A percentile compares a stretch with the other conserved stretches of the same genome.
Conservation (phyloP, 2,888 invertebrate genomes). For the Drosophila villosipedis region DNA sequence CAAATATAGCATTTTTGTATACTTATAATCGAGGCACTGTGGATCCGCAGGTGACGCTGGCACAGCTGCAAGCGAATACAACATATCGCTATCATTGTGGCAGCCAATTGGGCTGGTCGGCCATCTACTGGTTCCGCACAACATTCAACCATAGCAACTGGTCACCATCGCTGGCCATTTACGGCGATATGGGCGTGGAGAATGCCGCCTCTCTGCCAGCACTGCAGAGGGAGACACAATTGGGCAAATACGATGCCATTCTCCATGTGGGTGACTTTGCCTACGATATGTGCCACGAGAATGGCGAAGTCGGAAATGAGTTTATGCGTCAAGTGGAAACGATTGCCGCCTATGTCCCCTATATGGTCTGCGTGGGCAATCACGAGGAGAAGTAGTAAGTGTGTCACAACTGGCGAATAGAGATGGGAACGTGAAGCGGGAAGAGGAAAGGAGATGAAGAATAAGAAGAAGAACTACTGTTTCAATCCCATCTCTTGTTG, state of each 20-base stretch:
- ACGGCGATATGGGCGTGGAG: slow-evolving; percentile 97
- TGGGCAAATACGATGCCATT: slow-evolving; percentile 92
- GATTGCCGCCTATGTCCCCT: slow-evolving; percentile 95
- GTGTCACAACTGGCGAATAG: neutral
- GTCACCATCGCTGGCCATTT: slow-evolving; percentile 93
- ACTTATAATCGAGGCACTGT: neutral
- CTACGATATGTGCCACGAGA: slow-evolving; percentile 94
- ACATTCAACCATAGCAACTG: slow-evolving; percentile 89
- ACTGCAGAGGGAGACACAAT: slow-evolving; percentile 93
- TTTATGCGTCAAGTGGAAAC: slow-evolving; percentile 97
- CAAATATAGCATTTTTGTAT: neutral
- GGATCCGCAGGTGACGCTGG: slow-evolving; percentile 85
- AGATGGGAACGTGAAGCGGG: neutral
- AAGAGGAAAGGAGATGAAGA: neutral
- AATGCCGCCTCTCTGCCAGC: slow-evolving; percentile 94
- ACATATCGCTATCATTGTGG: slow-evolving; percentile 93
- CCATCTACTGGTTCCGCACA: slow-evolving; percentile 91
- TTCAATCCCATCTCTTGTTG: neutral
- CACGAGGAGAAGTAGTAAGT: slow-evolving; percentile 94
- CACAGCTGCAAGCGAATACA: slow-evolving; percentile 87
- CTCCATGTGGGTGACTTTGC: slow-evolving; percentile 98
- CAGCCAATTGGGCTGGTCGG: slow-evolving; percentile 93
- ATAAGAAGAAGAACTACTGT: neutral
- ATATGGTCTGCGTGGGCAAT: slow-evolving; percentile 97
- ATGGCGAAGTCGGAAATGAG: slow-evolving; percentile 94